These are phyloP conservation scores for Thunnus thynnus DNA, from an alignment of 2,113 vertebrate species.

Conservation along the genomic window DNA sequence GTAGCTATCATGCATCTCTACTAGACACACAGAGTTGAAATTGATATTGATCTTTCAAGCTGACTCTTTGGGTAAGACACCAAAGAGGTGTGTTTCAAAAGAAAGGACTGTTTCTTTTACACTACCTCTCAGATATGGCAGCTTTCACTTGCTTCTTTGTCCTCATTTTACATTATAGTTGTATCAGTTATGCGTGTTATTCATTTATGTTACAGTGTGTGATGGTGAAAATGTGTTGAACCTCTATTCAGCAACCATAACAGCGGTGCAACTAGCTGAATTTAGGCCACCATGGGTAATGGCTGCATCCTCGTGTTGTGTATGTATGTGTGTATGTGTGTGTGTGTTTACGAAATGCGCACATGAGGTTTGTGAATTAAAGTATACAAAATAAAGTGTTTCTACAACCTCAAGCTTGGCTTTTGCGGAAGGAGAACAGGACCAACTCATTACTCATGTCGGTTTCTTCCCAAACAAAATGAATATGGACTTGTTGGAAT, in stretches of 20 bases:
- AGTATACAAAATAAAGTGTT: conserved; percentile 52
- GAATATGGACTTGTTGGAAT: conserved; percentile 20
- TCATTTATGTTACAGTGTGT: not conserved
- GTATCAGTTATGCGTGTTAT: not conserved
- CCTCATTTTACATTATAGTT: not conserved
- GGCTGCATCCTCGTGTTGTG: not conserved
- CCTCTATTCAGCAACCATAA: not conserved
- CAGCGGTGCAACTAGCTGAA: not conserved
- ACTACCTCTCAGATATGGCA: not conserved
- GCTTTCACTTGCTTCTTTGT: not conserved
- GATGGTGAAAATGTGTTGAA: not conserved
- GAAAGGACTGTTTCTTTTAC: conserved; percentile 26
- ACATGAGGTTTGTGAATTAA: conserved; percentile 16
- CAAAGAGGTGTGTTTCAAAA: not conserved
- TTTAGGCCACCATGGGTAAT: not conserved
- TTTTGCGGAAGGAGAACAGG: conserved; percentile 23
- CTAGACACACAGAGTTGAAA: conserved; percentile 21
- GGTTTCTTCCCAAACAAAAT: conserved; percentile 38
- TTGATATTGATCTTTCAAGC: conserved; percentile 55
- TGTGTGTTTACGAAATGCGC: not conserved
- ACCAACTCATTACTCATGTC: conserved; percentile 58
- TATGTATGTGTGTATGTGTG: not conserved
- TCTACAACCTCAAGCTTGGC: conserved; percentile 40
- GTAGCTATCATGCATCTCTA: not conserved
- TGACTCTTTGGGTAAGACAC: not conserved